Conservation (phyloP, 1,140 invertebrate genomes). For the Musca domestica region DNA sequence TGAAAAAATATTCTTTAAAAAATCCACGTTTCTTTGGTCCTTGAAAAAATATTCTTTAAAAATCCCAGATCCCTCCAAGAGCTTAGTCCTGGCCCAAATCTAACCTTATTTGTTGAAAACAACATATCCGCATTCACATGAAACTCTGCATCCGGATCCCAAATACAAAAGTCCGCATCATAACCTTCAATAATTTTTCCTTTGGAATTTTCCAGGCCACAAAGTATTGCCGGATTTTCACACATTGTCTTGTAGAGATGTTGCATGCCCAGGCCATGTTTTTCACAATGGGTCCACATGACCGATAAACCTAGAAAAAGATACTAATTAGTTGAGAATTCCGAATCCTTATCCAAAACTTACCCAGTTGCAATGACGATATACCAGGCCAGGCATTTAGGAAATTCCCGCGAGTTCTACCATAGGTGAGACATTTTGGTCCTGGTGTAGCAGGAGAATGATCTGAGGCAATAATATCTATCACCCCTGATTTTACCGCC, state of each 20-base stretch:
- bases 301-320: constrained; percentile 60
- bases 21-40: too few species aligned
- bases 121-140: constrained; percentile 57
- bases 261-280: constrained; percentile 56
- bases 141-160: constrained; percentile 64
- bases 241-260: constrained; percentile 64
- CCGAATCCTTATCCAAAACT: constrained; percentile 10
- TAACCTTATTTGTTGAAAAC: constrained; percentile 62
- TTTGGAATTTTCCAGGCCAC: constrained; percentile 61
- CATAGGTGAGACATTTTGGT: constrained; percentile 58
- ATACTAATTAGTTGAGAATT: constrained; percentile 7
- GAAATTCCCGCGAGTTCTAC: constrained; percentile 59
- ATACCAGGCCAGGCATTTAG: constrained; percentile 72
- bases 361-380: constrained; percentile 70
- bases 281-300: constrained; percentile 64
- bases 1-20: background rate
- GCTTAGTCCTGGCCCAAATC: background rate
- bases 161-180: constrained; percentile 72
- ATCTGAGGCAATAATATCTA: constrained; percentile 68
- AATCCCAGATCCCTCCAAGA: background rate
- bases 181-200: constrained; percentile 62
- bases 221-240: constrained; percentile 61
- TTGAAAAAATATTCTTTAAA: too few species aligned
- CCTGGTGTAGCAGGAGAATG: constrained; percentile 71
- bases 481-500: constrained; percentile 55